Percentiles rank a stretch among this genome's conserved stretches.
These are phyloP conservation scores for Phoebastria nigripes DNA, from an alignment of 2,797 vertebrate genomes.

Conservation along the genomic window DNA sequence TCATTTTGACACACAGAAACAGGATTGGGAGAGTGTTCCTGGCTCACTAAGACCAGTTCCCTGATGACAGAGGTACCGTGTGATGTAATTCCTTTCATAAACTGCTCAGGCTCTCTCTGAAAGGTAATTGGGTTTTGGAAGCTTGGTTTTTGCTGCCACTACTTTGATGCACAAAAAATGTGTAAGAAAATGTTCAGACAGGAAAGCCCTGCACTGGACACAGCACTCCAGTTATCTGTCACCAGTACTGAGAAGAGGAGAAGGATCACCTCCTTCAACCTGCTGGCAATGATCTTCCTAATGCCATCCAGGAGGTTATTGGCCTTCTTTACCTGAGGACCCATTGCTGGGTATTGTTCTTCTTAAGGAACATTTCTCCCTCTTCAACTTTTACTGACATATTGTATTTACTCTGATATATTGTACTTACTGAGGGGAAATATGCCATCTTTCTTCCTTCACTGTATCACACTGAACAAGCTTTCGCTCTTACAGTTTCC, in stretches of 20 bases:
- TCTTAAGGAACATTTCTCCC: neutral
- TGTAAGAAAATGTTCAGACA: neutral
- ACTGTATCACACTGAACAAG: neutral
- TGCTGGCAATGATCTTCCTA: neutral
- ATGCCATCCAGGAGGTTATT: neutral
- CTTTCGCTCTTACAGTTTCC: neutral
- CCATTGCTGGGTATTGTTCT: neutral
- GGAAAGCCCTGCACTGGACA: neutral
- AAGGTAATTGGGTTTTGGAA: neutral
- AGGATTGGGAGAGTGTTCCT: neutral
- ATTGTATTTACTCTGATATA: neutral
- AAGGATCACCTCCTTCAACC: neutral
- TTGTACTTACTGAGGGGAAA: neutral
- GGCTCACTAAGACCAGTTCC: neutral
- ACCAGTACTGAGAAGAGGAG: neutral
- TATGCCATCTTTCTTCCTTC: neutral
- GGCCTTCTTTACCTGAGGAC: rapidly evolving
- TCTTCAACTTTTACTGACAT: neutral
- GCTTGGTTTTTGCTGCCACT: neutral
- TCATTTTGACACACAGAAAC: neutral
- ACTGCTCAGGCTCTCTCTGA: neutral
- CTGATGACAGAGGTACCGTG: neutral
- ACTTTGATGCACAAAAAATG: neutral
- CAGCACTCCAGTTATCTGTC: neutral
- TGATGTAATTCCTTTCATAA: neutral